A percentile compares a stretch with the other conserved stretches of the same genome.
Evolutionary conservation across 2,797 vertebrate species (phyloP).

Genomic region (Morus bassanus): DNA sequence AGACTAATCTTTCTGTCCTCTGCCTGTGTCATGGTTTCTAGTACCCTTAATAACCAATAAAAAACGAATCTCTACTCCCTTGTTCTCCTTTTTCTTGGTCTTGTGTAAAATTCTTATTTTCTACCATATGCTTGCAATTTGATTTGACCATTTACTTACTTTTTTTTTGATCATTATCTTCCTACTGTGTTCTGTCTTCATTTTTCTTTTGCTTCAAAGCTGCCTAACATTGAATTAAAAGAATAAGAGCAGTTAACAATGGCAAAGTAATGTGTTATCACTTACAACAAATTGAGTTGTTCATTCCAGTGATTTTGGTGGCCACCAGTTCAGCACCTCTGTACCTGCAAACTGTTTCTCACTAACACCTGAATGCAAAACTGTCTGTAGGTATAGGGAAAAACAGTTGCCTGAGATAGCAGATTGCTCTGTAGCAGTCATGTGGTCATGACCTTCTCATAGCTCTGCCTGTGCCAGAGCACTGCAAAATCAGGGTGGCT

Average conservation of each 20-base stretch:
- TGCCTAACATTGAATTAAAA: neutral
- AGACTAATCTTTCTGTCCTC: neutral
- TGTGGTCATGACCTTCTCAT: neutral
- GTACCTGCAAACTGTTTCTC: neutral
- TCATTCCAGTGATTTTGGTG: neutral
- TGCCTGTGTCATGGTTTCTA: neutral
- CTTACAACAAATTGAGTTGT: neutral
- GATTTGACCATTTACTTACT: neutral
- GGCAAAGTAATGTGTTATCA: neutral
- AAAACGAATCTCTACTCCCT: neutral
- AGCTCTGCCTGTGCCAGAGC: neutral
- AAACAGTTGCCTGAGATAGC: neutral
- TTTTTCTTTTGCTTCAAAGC: neutral
- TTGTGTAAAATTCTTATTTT: neutral
- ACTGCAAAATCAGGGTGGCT: neutral
- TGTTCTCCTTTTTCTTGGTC: neutral
- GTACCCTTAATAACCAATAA: neutral
- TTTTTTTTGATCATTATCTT: neutral
- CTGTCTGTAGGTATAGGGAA: neutral
- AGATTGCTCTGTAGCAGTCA: neutral
- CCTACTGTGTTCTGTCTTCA: neutral
- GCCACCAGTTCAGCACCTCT: neutral
- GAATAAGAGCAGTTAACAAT: neutral
- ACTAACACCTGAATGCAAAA: neutral
- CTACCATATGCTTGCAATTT: neutral